Conservation (phyloP, 2,113 vertebrate species). For the Tetrax tetrax region DNA sequence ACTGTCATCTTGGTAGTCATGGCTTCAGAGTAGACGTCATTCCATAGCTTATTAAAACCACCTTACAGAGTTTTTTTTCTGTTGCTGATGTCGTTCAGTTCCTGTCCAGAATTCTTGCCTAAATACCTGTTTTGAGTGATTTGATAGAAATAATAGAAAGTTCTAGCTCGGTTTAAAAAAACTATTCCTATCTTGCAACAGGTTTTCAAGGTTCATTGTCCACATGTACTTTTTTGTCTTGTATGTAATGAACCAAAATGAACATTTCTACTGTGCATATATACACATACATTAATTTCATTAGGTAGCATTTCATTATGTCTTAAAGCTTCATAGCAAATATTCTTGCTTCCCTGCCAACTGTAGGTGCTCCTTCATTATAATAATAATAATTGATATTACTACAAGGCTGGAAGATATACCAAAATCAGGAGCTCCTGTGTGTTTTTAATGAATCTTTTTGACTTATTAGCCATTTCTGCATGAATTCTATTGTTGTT, state of each 20-base stretch:
- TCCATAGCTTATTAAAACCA: not conserved
- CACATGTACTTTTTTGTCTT: not conserved
- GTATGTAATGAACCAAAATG: not conserved
- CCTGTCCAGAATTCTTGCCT: not conserved
- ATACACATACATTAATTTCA: accelerated
- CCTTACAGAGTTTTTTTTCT: not conserved
- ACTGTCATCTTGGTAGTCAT: not conserved
- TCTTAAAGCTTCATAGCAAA: not conserved
- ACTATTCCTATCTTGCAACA: not conserved
- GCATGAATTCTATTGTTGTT: not conserved
- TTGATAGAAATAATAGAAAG: not conserved
- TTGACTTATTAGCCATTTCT: not conserved
- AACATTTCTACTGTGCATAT: not conserved
- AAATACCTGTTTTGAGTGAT: not conserved
- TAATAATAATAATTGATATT: not conserved
- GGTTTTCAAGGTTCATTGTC: not conserved
- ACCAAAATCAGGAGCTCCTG: not conserved
- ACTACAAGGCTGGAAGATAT: not conserved
- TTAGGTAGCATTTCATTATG: not conserved
- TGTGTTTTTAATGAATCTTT: not conserved
- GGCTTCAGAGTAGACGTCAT: not conserved
- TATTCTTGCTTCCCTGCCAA: not conserved
- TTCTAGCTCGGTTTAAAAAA: not conserved
- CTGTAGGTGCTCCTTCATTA: not conserved
- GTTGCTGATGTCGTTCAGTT: not conserved